A percentile compares a stretch with the other conserved stretches of the same genome.
These are phyloP conservation scores for Eristalinus sepulchralis DNA, from an alignment of 2,888 invertebrate genomes.

Conservation along the genomic window DNA sequence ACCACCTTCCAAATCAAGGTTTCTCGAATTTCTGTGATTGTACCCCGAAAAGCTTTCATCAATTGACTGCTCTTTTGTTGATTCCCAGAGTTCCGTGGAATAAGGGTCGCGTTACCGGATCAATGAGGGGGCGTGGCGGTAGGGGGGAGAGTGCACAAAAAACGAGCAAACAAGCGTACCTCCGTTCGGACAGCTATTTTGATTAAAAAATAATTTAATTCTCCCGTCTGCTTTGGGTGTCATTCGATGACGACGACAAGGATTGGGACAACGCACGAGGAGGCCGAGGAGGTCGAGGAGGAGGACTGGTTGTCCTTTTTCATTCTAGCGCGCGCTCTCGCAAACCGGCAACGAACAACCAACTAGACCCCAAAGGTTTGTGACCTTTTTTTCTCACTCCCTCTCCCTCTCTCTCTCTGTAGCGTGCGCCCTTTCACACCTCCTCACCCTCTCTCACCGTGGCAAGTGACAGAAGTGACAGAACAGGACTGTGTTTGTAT, in stretches of 20 bases:
- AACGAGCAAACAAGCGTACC: constrained; percentile 25
- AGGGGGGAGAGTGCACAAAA: background rate
- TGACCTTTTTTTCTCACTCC: constrained; percentile 54
- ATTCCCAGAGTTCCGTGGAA: constrained; percentile 26
- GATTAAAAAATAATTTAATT: constrained; percentile 71
- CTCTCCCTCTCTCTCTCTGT: constrained; percentile 10
- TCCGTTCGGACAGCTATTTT: constrained; percentile 68
- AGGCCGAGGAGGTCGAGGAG: too few relatives aligned
- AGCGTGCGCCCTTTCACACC: too few relatives aligned
- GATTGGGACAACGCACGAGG: too few relatives aligned
- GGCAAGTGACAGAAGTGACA: constrained; percentile 30
- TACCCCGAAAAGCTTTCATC: constrained; percentile 57
- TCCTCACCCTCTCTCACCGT: background rate
- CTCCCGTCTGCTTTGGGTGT: constrained; percentile 42
- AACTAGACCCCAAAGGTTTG: constrained; percentile 52
- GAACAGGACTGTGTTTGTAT: background rate
- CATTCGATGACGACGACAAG: background rate
- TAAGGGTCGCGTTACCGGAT: constrained; percentile 10
- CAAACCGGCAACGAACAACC: background rate
- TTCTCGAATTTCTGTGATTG: constrained; percentile 46
- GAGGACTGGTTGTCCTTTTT: constrained; percentile 7
- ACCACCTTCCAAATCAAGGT: background rate
- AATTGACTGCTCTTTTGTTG: constrained; percentile 67
- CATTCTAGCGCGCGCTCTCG: too few relatives aligned
- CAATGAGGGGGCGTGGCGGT: background rate